Conservation (phyloP, 2,888 invertebrate genomes). For the Pristionchus arcanus region DNA sequence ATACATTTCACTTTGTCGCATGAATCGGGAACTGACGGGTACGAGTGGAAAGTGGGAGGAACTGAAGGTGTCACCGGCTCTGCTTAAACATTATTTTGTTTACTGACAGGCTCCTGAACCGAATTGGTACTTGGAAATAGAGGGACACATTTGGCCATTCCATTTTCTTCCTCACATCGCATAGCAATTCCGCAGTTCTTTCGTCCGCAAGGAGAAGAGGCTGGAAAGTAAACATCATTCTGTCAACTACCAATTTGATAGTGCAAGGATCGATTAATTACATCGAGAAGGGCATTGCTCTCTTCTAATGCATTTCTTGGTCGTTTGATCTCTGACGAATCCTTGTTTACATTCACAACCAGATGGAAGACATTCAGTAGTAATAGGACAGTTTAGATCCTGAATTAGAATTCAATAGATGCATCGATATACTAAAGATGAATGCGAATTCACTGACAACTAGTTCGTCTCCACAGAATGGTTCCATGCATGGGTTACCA, state of each 20-base stretch:
- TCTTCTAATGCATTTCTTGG: background rate
- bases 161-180: background rate
- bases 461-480: slow-evolving; percentile 43
- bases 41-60: background rate
- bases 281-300: background rate
- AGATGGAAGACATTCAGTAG: background rate
- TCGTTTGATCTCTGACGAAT: slow-evolving; percentile 9
- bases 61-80: background rate
- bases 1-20: slow-evolving; percentile 11
- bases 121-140: background rate
- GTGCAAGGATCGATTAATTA: background rate
- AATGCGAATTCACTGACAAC: background rate
- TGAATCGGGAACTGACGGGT: background rate
- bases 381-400: background rate
- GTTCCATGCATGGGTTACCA: slow-evolving; percentile 24
- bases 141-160: background rate
- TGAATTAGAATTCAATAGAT: background rate
- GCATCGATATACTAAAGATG: too few relatives aligned
- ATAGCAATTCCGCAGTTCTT: background rate
- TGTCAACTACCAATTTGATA: too few relatives aligned
- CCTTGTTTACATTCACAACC: slow-evolving; percentile 4
- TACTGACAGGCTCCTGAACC: background rate
- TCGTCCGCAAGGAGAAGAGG: background rate
- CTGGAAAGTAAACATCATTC: background rate
- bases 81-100: background rate